Conservation (phyloP, 2,888 invertebrate genomes). For the Mythimna vitellina region DNA sequence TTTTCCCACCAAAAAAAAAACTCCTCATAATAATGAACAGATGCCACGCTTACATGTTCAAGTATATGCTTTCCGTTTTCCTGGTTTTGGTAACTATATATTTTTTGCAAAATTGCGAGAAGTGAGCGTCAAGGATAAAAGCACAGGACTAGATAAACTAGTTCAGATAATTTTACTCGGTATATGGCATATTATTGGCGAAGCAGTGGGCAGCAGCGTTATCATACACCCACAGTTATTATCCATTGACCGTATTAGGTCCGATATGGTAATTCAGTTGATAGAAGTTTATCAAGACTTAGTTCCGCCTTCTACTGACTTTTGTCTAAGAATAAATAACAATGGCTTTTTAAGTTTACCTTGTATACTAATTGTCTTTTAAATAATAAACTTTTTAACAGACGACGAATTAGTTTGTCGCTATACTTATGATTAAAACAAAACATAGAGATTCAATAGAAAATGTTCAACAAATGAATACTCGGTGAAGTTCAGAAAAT, state of each 20-base stretch:
- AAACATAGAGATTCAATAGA: not conserved
- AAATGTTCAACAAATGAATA: not conserved
- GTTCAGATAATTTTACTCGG: constrained; percentile 28
- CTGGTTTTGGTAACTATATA: not conserved
- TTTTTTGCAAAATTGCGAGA: not conserved
- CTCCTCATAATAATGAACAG: no score
- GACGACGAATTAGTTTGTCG: not conserved
- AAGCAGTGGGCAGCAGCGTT: constrained; percentile 41
- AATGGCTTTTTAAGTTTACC: not conserved
- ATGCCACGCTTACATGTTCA: not conserved
- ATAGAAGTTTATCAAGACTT: constrained; percentile 12
- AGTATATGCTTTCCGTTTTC: not conserved
- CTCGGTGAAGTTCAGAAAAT: not conserved
- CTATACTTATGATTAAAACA: not conserved
- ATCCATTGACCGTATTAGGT: constrained; percentile 27
- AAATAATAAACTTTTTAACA: not conserved
- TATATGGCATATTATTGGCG: constrained; percentile 27
- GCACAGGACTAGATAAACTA: constrained; percentile 28
- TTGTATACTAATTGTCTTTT: no score
- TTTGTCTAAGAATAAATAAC: not conserved
- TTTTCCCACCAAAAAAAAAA: no score
- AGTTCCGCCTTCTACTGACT: constrained; percentile 13
- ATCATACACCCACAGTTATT: constrained; percentile 51
- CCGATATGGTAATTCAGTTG: constrained; percentile 13
- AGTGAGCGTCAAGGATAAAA: constrained; percentile 11